Conservation (phyloP, 2,797 vertebrate genomes). For the Clamator glandarius region DNA sequence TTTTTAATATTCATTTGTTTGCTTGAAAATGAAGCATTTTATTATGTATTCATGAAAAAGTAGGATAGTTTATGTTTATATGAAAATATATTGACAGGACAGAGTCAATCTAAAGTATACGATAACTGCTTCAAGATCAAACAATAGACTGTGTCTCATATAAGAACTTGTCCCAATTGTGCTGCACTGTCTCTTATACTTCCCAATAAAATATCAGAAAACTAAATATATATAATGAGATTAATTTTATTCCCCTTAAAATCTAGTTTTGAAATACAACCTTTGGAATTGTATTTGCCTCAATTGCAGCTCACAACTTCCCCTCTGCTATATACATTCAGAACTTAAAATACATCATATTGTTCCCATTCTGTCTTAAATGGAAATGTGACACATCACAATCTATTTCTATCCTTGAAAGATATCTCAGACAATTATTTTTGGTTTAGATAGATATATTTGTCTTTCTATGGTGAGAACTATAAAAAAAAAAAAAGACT, state of each 20-base stretch:
- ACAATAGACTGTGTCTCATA: background rate
- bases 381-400: constrained; percentile 25
- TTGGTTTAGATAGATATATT: background rate
- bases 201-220: constrained; percentile 35
- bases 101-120: background rate
- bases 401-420: constrained; percentile 42
- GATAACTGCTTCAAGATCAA: constrained; percentile 11
- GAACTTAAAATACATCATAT: constrained; percentile 50
- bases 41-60: background rate
- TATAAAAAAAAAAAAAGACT: background rate
- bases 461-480: background rate
- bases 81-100: background rate
- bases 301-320: background rate
- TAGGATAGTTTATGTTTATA: background rate
- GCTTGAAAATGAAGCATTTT: background rate
- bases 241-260: constrained; percentile 59
- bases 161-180: background rate
- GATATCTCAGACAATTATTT: constrained; percentile 28
- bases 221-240: background rate
- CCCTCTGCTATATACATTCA: background rate
- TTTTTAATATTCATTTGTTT: background rate
- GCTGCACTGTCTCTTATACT: background rate
- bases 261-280: constrained; percentile 42
- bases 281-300: constrained; percentile 45
- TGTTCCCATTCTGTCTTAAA: constrained; percentile 58